Conservation (phyloP, 2,888 invertebrate genomes). For the Troglohyphantes excavatus region DNA sequence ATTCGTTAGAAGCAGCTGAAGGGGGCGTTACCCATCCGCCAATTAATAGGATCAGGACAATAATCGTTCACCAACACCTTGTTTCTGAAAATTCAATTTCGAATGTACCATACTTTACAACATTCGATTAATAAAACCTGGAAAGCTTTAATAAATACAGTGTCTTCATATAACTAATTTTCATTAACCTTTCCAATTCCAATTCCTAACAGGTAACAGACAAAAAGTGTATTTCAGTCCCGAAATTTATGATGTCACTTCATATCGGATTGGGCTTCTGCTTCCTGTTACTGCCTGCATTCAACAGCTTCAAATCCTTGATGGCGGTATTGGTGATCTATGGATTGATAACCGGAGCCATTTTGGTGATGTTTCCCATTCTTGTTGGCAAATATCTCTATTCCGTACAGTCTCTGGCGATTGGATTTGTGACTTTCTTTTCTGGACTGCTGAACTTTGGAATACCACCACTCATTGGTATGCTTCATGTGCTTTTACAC, state of each 20-base stretch:
- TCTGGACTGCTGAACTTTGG: slow-evolving; percentile 47
- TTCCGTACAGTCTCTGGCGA: slow-evolving; percentile 59
- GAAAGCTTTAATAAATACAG: no score
- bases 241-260: slow-evolving; percentile 59
- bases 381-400: slow-evolving; percentile 56
- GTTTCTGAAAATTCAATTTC: no score
- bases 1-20: no score
- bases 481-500: not conserved
- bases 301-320: slow-evolving; percentile 21
- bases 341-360: slow-evolving; percentile 48
- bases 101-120: no score
- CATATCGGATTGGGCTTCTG: slow-evolving; percentile 39
- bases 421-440: slow-evolving; percentile 52
- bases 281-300: slow-evolving; percentile 35
- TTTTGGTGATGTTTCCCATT: slow-evolving; percentile 67
- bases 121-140: no score
- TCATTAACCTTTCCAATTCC: not conserved
- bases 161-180: no score
- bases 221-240: slow-evolving; percentile 35
- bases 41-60: no score
- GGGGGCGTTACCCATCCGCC: no score
- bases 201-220: slow-evolving; percentile 53
- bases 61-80: no score
- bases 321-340: slow-evolving; percentile 51
- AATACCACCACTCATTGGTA: slow-evolving; percentile 69